phyloP scores from a whole-genome alignment of 2,113 vertebrate genomes.

The Epinephelus fuscoguttatus region DNA sequence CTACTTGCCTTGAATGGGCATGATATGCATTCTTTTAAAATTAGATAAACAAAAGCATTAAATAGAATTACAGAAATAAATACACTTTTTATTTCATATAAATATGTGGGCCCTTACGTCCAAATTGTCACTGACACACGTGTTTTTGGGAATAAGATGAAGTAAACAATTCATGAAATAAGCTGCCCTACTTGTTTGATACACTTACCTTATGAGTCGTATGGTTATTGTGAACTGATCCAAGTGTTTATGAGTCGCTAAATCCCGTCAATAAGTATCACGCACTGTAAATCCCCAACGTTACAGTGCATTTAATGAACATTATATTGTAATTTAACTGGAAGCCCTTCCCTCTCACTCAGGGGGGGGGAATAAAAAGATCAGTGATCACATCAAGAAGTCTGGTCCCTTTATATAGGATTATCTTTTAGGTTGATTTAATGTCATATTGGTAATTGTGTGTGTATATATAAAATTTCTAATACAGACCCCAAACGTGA shows the following conservation, averaged over 20 bases:
- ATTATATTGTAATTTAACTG: conserved; percentile 69
- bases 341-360: conserved; percentile 70
- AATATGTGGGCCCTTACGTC: conserved; percentile 79
- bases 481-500: conserved; percentile 66
- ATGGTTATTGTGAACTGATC: conserved; percentile 58
- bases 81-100: conserved; percentile 80
- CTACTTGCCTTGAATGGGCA: conserved; percentile 57
- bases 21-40: conserved; percentile 65
- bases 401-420: conserved; percentile 92
- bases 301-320: conserved; percentile 68
- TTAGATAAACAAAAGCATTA: conserved; percentile 77
- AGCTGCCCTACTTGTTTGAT: conserved; percentile 74
- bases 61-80: conserved; percentile 83
- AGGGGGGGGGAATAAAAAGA: conserved; percentile 52
- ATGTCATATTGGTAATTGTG: conserved; percentile 60
- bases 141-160: conserved; percentile 53
- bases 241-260: conserved; percentile 58
- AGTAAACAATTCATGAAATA: conserved; percentile 68
- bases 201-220: conserved; percentile 50
- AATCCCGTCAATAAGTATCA: conserved; percentile 63
- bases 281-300: conserved; percentile 61
- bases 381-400: conserved; percentile 78
- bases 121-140: conserved; percentile 64
- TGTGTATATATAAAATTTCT: conserved; percentile 59
- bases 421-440: conserved; percentile 73